phyloP scores from a whole-genome alignment of 2,888 invertebrate genomes.

The Nemoura dubitans region DNA sequence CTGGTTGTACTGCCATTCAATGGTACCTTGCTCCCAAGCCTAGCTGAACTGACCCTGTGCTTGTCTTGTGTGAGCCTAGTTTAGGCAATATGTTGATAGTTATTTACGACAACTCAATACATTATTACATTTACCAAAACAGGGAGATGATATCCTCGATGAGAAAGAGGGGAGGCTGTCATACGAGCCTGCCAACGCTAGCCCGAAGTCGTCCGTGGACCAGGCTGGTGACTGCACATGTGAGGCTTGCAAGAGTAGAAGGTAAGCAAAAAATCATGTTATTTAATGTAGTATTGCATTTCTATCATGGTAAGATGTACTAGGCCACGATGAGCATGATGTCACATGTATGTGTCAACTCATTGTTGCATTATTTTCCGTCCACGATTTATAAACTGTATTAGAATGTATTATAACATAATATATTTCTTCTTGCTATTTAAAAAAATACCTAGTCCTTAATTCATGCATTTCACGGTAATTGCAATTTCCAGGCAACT shows the following conservation, averaged over 20 bases:
- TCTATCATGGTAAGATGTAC: background rate
- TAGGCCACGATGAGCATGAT: background rate
- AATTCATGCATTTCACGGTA: no score
- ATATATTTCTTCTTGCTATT: no score
- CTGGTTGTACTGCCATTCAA: no score
- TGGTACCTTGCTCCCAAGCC: constrained; percentile 9
- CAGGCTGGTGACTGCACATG: constrained; percentile 55
- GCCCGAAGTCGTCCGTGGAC: constrained; percentile 40
- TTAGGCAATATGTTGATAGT: background rate
- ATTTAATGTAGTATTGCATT: background rate
- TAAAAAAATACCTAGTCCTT: no score
- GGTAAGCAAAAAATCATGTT: constrained; percentile 52
- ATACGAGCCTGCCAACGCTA: constrained; percentile 10
- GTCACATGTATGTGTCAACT: no score
- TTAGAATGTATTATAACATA: no score
- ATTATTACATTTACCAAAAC: background rate
- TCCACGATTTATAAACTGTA: no score
- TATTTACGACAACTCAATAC: background rate
- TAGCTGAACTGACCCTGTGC: background rate
- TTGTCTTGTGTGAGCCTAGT: background rate
- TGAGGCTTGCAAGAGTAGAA: constrained; percentile 56
- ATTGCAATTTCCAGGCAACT: constrained; percentile 53
- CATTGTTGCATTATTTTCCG: no score
- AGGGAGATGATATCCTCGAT: background rate
- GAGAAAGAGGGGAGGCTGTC: background rate